Evolutionary conservation across 2,797 vertebrate species (phyloP), one percentile per base, ranked within the genome.

Genomic region (Dromococcyx pavoninus): DNA sequence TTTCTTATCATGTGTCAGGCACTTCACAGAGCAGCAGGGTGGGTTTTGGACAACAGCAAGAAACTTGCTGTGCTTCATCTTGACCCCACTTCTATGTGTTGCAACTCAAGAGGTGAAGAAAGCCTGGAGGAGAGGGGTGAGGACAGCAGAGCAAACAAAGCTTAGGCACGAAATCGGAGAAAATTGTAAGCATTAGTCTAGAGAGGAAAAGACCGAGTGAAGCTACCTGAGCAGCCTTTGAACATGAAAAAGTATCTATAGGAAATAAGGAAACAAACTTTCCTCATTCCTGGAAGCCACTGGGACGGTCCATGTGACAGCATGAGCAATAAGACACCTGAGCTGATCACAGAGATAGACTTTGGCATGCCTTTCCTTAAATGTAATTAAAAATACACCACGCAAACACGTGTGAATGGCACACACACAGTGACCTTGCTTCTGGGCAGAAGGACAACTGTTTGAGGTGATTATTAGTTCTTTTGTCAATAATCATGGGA

Each of bases 51-150:
- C 17, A 39, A 19, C n/a, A 78, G 54, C 2, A 22, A 43, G 3
- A 66, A 46, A 22, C 46, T 48, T 48, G 10, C 37, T 66, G 73
- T 1, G 4, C 30, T 65, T 71, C 21, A n/a, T 27, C 66, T 37
- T 58, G 60, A 58, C 28, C 22, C 66, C 44, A 11, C 28, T 53
- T 39, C 44, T 32, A 32, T 21, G 44, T 30, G 51, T n/a, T 50
- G 35, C 5, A 6, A 13, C 8, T 54, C 58, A 35, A 24, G 58
- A 74, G 2, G 7, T 78, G 41, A 35, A 66, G 7, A 9, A 4
- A 84, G 6, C 28, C 33, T 0, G 0, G 15, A 82, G 58, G 32
- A 60, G 30, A 67, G n/a, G 12, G 0, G 0, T 24, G 35, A 61
- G 43, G 61, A 58, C 1, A 15, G 24, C 22, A 48, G 4, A 3